phyloP scores from a whole-genome alignment of 1,140 invertebrate species.

The Pteromalus puparum region DNA sequence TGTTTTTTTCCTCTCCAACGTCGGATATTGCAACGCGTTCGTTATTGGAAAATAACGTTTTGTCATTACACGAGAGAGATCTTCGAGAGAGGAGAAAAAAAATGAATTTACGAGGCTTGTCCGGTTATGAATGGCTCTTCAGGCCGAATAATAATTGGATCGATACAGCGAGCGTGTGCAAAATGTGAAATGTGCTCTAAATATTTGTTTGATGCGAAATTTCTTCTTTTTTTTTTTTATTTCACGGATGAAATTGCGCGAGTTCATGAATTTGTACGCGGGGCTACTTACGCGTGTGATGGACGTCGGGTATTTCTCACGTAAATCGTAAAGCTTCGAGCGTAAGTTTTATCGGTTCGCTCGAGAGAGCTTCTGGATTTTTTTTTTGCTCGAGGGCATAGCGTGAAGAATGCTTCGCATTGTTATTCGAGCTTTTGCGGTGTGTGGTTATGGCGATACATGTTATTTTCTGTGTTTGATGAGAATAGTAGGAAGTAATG shows the following conservation, averaged over 20 bases:
- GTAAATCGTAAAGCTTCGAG: too few species aligned
- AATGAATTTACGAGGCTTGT: background rate
- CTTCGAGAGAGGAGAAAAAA: background rate
- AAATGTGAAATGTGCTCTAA: background rate
- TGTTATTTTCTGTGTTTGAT: too few species aligned
- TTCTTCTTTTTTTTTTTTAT: background rate
- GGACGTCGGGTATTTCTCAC: too few species aligned
- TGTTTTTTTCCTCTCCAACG: too few species aligned
- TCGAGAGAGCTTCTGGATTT: too few species aligned
- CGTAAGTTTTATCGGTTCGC: too few species aligned
- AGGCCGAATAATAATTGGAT: background rate
- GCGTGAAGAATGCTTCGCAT: too few species aligned
- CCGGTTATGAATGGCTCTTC: background rate
- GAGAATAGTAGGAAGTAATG: too few species aligned
- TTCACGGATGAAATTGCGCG: background rate
- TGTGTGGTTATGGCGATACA: too few species aligned
- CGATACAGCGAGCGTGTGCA: background rate
- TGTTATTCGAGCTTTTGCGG: too few species aligned
- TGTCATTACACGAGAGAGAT: background rate
- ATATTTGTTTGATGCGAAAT: background rate
- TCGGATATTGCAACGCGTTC: background rate
- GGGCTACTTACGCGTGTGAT: background rate
- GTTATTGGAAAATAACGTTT: background rate
- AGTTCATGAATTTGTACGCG: background rate
- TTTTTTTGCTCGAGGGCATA: too few species aligned